Base-by-base conservation (phyloP, 2,888 invertebrate genomes). In the Pristionchus maxplancki region DNA sequence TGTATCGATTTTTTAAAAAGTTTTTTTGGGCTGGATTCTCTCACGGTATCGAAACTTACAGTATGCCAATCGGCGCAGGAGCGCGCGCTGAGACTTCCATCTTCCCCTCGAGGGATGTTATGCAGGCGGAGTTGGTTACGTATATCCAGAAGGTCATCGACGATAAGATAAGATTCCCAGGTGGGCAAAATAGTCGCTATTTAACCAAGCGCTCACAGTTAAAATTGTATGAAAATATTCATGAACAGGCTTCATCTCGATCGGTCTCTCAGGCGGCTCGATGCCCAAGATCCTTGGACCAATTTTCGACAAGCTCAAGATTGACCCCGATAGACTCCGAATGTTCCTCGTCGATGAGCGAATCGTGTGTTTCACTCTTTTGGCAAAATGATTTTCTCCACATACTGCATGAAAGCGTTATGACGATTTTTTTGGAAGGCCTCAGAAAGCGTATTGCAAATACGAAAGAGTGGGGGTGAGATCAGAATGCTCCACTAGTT, bases 251-350 rank as follows among this genome's bases (percentile, higher is more conserved):
- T 78, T 37, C 53, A 53, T 87, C 78, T 34, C 87, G 1, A 78
- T 87, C 44, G 87, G 78, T 28, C 20, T 87, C 40, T 78, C 78
- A 4, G 88, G 88, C 20, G 82, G 88, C 5, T 88, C 88, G 28
- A 88, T 88, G 88, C 88, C 88, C 13, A 82, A 88, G 37, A 20
- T 82, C 24, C 44, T 88, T 11, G 88, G 28, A 20, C 40, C 31
- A 2, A 82, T 88, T 17, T 34, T 88, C 31, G 13, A 37, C n/a
- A 31, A 48, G 34, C 31, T 88, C 13, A n/a, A 40, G 50, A 48
- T 88, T 24, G 82, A 88, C 82, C 50, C 53, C 24, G 74, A 82
- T 5, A 17, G 88, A 58, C 44, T 87, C 1, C 74, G 62, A 31
- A 9, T 87, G 11, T 74, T 87, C 78, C 40, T 87, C 31, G 87